Base-by-base conservation (phyloP, 2,888 invertebrate genomes). In the Andricus curvator region DNA sequence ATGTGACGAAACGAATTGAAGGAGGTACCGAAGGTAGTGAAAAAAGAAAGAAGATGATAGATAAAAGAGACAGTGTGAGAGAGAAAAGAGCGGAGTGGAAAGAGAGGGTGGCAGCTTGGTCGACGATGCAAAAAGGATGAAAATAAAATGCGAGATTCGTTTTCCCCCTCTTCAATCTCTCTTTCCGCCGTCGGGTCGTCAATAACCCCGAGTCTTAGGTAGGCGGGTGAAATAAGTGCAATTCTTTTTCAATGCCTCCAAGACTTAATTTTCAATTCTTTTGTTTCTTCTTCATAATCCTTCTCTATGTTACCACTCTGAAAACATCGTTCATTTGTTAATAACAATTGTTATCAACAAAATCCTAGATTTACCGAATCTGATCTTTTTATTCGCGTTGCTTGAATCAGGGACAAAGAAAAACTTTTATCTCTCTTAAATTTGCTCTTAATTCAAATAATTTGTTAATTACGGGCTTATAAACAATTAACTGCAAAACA, bases 261-360 rank as follows among this genome's bases (percentile, higher is more conserved):
- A 89, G 88, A 90, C 89, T 91, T 90, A 89, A 88, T 88, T 90
- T 90, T 89, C 89, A 88, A 89, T 89, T 89, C 88, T 86, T 86
- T 89, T 89, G 89, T 90, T 91, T 90, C 1, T 25, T 25, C 25
- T 25, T 25, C 25, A 25, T 25, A 25, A 25, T 25, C 25, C 1
- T 25, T 1, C 25, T 25, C 25, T 25, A 25, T 25, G 25, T 25
- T 25, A 25, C 25, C 25, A 25, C 25, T 25, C 1, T 25, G 25
- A 25, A 25, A 25, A 25, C 25, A 25, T 25, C 25, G 25, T 1
- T 25, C 1, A 1, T 25, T 25, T 25, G 25, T 25, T 25, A 1
- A 25, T 25, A 25, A 25, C 1, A 25, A 25, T 25, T 25, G 1
- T 25, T 25, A 25, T 25, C 1, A 25, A 25, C 25, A 25, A 25